These are phyloP conservation scores for Resseliella maxima DNA, from an alignment of 2,888 invertebrate species.

Conservation along the genomic window DNA sequence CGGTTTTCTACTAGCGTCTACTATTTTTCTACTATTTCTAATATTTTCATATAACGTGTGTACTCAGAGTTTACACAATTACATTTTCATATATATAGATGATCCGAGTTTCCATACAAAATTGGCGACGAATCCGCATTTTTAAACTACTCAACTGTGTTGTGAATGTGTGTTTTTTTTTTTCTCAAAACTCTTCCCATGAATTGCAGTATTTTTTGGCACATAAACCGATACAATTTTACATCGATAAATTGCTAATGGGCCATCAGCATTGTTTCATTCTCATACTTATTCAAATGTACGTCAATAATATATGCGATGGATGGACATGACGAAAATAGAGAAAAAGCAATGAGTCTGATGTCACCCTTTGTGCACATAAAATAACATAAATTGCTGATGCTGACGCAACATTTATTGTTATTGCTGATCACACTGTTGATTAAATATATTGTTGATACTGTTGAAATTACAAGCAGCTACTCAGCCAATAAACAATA, in stretches of 20 bases:
- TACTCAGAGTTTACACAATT: no score
- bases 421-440: background rate
- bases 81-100: no score
- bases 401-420: constrained; percentile 4
- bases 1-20: no score
- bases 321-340: no score
- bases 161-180: background rate
- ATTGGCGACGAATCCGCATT: no score
- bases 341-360: background rate
- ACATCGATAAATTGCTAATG: constrained; percentile 22
- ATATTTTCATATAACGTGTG: no score
- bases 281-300: background rate
- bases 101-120: no score
- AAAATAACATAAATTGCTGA: constrained; percentile 31
- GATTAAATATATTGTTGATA: background rate
- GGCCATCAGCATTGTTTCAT: background rate
- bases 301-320: background rate
- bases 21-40: no score
- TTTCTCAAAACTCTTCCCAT: background rate
- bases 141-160: no score
- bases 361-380: constrained; percentile 19
- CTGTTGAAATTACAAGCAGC: no score
- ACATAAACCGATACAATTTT: background rate
- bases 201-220: background rate
- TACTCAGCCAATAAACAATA: background rate